Evolutionary conservation across 2,113 vertebrate species (phyloP).

Genomic region (Corythaixoides concolor): DNA sequence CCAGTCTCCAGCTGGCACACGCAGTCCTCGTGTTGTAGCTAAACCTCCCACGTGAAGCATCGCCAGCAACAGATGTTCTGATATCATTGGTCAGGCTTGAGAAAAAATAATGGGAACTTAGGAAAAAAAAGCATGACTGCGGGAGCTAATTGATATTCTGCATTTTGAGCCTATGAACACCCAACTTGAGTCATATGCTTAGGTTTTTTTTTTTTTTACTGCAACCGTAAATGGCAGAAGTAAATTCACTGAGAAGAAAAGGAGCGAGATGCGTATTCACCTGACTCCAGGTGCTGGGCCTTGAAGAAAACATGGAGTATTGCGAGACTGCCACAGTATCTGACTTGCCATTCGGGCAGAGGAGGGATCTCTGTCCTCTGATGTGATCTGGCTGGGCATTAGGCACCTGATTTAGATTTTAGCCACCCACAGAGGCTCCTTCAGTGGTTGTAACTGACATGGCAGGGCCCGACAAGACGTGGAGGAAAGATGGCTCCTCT

Average conservation of each 20-base stretch:
- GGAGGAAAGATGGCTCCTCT: neutral
- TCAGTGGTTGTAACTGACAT: neutral
- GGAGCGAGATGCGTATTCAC: neutral
- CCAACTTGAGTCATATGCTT: neutral
- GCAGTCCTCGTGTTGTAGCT: neutral
- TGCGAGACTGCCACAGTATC: neutral
- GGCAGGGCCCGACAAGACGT: neutral
- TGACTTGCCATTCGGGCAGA: rapidly evolving
- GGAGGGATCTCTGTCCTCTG: neutral
- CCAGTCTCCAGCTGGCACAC: neutral
- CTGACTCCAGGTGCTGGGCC: neutral
- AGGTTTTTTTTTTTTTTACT: neutral
- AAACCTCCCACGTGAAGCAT: neutral
- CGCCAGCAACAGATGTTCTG: neutral
- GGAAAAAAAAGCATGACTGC: rapidly evolving
- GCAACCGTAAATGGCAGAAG: neutral
- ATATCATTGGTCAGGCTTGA: neutral
- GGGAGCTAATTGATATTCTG: neutral
- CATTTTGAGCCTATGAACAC: neutral
- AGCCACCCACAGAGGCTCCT: rapidly evolving
- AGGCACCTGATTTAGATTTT: neutral
- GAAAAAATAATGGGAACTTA: neutral
- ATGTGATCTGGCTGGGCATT: rapidly evolving
- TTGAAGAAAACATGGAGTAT: neutral
- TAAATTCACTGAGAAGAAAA: neutral